Evolutionary conservation across 2,113 vertebrate genomes (phyloP), one percentile per base, ranked within the genome.

Genomic region (Glareola pratincola): DNA sequence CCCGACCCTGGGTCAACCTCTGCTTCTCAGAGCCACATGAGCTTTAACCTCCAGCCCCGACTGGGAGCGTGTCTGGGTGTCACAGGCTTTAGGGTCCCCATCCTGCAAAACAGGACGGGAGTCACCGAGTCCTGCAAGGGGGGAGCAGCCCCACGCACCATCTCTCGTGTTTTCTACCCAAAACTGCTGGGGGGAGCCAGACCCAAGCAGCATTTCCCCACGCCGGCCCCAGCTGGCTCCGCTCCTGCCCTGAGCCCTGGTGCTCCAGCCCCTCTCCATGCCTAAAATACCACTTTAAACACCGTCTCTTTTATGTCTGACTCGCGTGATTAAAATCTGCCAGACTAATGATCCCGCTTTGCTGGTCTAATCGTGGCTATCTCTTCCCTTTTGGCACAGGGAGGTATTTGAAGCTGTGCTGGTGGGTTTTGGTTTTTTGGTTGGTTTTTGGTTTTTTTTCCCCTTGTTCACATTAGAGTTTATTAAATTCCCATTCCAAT

Each of bases 401-500:
- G 60, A 64, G 37, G 50, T 24, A 22, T 54, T 22, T 27, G 84
- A 81, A 85, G 69, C 77, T 39, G 74, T 4, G 56, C n/a, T 43
- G 63, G 7, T 41, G 26, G 39, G 39, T 63, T 39, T 56, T 53
- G 41, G n/a, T n/a, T 3, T 26, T 19, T 64, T 18, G 11, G 43
- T 17, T 32, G 60, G 6, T 3, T 26, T 19, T 64, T 18, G 11
- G 43, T 17, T 32, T 59, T n/a, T 12, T 20, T 5, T 6, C 32
- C 41, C 36, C 43, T 23, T 9, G 0, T 77, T 74, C 94, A 59
- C 92, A 54, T 83, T 43, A 54, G 77, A 78, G 74, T 95, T 94
- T 86, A 85, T 95, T 90, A 95, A 92, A 96, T 88, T 64, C 78
- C 85, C 85, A 51, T 67, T 75, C 85, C 54, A 34, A 26, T 23